Conservation (phyloP, 2,113 vertebrate species). For the Callospermophilus lateralis region DNA sequence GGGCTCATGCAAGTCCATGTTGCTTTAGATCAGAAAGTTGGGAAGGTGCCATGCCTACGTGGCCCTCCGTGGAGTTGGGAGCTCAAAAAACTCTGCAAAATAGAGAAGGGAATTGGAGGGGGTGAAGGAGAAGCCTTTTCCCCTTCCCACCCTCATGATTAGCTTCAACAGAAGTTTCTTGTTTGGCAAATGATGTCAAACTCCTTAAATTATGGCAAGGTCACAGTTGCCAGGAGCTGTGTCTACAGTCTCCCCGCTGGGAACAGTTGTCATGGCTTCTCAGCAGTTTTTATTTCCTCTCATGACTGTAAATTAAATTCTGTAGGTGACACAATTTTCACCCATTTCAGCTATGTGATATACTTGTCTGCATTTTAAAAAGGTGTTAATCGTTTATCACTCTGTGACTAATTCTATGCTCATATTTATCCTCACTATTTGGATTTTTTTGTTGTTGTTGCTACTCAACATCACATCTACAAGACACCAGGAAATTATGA, state of each 20-base stretch:
- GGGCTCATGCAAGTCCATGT: accelerated
- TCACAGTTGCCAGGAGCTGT: neutral
- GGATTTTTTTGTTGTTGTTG: constrained; percentile 11
- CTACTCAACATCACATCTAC: neutral
- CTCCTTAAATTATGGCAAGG: neutral
- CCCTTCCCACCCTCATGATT: neutral
- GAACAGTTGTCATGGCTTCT: neutral
- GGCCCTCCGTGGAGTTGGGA: neutral
- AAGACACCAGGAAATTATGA: neutral
- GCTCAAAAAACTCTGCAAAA: neutral
- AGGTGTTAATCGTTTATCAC: constrained; percentile 24
- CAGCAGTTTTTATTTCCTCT: constrained; percentile 16
- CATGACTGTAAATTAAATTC: neutral
- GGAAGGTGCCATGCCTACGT: neutral
- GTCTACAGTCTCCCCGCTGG: neutral
- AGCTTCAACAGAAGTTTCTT: constrained; percentile 23
- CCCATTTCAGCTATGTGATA: neutral
- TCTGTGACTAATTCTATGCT: neutral
- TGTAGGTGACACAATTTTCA: constrained; percentile 2
- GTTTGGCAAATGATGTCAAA: neutral
- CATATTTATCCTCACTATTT: neutral
- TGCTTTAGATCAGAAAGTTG: neutral
- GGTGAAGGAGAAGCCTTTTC: neutral
- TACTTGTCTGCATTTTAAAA: neutral
- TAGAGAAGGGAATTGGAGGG: neutral